Base-by-base conservation (phyloP, 2,888 invertebrate genomes). In the Cephus runcator region DNA sequence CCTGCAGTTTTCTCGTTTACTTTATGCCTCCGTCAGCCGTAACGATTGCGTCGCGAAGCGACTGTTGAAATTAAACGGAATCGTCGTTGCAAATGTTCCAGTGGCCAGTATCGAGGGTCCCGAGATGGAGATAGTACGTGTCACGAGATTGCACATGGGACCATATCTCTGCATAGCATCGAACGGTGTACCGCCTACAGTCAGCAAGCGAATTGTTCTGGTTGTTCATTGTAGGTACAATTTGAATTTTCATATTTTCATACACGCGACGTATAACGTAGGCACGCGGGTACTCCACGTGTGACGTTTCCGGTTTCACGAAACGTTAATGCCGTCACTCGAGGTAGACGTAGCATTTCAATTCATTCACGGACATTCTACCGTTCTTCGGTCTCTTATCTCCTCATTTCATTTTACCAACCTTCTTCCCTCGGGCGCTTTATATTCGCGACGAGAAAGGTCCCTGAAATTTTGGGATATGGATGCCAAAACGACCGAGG, bases 171-270 rank as follows among this genome's bases (percentile, higher is more conserved):
- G 96, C 92, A 96, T 96, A 86, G 96, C 96, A 3, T 95, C 95
- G 85, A 97, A 97, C 91, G 97, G 97, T 69, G 95, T 97, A 35
- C 93, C 93, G 15, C 93, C 93, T 35, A 92, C 93, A 78, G 92
- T 93, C 87, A 93, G 93, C 91, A 93, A 93, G 85, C 89, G 93
- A 83, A 93, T 93, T 81, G 91, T 92, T 80, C 92, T 93, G 84
- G 92, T 92, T 87, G 96, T 97, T 84, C 96, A 97, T 92, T 97
- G 97, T 97, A 93, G 95, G 96, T 94, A 92, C 79, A 79, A 75
- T 68, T 78, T 12, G 35, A 34, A 71, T 56, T 56, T 56, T 56
- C 6, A 15, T 56, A 56, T 56, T 56, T 23, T 56, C 40, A 56
- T 56, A 6, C 15, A 56, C 4, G 6, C 1, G 1, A 40, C 40